Evolutionary conservation across 2,888 invertebrate genomes (phyloP), one percentile per base, ranked within the genome.

Genomic region (Hyles lineata): DNA sequence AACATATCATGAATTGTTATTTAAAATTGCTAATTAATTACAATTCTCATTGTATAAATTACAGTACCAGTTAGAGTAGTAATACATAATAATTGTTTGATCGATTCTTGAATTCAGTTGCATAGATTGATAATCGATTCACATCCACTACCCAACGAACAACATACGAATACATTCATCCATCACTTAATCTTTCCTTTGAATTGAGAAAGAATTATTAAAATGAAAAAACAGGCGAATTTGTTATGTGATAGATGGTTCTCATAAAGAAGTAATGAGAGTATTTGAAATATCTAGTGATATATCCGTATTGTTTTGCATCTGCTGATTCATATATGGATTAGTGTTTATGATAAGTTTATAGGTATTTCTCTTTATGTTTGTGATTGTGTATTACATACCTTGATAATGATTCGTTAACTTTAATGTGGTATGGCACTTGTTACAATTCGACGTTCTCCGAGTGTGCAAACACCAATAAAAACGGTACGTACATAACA

Each of bases 401-500:
- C 87, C 89, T 86, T 84, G 87, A 90, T 89, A 90, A 93, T 93
- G 92, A 88, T 89, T 90, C 84, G 87, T 85, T 90, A 89, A 87
- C 86, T 88, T 84, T 90, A 89, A 89, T 92, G 92, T 94, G 94
- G 90, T 89, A 94, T 94, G 94, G 94, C 94, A 91, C 93, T 94
- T 85, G 93, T 94, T 88, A 94, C 93, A 83, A 94, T 94, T 89
- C 92, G 93, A 82, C 94, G 94, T 88, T 94, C 94, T 89, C 90
- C 93, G 83, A 94, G 93, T 91, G 92, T 94, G 86, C 94, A 92
- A 89, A 90, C 93, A 90, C 91, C 92, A 85, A 93, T 89, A 86
- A 92, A 93, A 91, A 90, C 93, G 92, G 94, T 94, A 83, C 90
- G 93, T 89, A 84, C n/a, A 23, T 55, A 73, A 70, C 73, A 73